Base-by-base conservation (phyloP, 2,797 vertebrate genomes). In the Rhinoraja longicauda region DNA sequence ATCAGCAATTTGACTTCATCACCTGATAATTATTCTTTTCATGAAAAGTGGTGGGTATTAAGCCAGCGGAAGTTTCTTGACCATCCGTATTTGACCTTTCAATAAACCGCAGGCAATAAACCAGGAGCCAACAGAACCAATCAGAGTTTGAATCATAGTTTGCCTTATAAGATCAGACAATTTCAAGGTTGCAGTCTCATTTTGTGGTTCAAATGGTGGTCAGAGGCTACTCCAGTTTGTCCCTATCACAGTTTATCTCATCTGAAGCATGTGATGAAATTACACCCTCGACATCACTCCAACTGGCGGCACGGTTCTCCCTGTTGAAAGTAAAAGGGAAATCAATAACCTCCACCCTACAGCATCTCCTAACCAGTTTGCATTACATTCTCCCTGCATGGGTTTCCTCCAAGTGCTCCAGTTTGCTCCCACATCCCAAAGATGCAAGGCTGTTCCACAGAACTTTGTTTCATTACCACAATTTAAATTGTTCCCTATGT, bases 211-310 rank as follows among this genome's bases (percentile, higher is more conserved):
- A 64, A 36, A 67, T 36, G n/a, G 15, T 19, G 59, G 59, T 36
- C 29, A 64, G 21, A 19, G 15, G 32, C 59, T 88, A 84, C 59
- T 67, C 62, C 2, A 36, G 59, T 88, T 67, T 36, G n/a, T 67
- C 84, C 36, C n/a, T 15, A 72, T 32, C 59, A 67, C 19, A 9
- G n/a, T 36, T 67, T 21, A 64, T 88, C 29, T 88, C 62, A 67
- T 88, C 84, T 67, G 59, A 88, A 36, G 62, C 59, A 88, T 88
- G 84, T 88, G 7, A 67, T 67, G n/a, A 67, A 88, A 67, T 88
- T 88, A 36, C 36, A 36, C 59, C 53, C n/a, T 36, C 8, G 6
- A n/a, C n/a, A 64, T 67, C 59, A 88, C n/a, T 88, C 84, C 59
- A 67, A 32, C 29, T 17, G 9, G 10, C 12, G 84, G 59, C 59